A percentile compares a stretch with the other conserved stretches of the same genome.
Evolutionary conservation across 2,888 invertebrate species (phyloP).

Genomic region (Antitype chi): DNA sequence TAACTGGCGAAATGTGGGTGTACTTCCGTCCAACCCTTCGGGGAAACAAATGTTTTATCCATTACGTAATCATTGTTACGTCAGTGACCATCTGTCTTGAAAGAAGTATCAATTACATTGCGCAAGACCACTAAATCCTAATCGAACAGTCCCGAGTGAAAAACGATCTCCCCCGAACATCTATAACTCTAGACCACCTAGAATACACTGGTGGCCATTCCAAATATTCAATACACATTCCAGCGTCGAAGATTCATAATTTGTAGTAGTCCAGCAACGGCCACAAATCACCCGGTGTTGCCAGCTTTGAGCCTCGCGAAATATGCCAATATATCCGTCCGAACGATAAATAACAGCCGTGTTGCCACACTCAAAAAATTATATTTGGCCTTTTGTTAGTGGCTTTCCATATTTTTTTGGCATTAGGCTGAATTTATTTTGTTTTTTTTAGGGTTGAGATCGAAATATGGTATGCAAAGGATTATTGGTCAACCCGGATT

Average conservation of each 20-base stretch:
- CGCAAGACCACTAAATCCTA: constrained; percentile 1
- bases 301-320: constrained; percentile 67
- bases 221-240: constrained; percentile 59
- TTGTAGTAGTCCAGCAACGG: constrained; percentile 58
- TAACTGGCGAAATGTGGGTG: no score
- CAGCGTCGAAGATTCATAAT: constrained; percentile 47
- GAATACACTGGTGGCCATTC: constrained; percentile 48
- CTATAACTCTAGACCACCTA: constrained; percentile 8
- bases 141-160: constrained; percentile 21
- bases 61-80: no score
- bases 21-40: no score
- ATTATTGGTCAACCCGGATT: background rate
- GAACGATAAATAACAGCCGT: constrained; percentile 68
- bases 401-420: constrained; percentile 35
- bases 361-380: constrained; percentile 68
- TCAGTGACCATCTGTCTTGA: background rate
- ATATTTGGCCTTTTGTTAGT: constrained; percentile 63
- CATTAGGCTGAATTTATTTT: constrained; percentile 40
- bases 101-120: background rate
- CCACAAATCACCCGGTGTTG: constrained; percentile 71
- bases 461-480: constrained; percentile 25
- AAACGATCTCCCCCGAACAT: constrained; percentile 7
- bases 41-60: no score
- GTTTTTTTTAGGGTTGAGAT: constrained; percentile 6
- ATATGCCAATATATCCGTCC: constrained; percentile 71